A percentile compares a stretch with the other conserved stretches of the same genome.
phyloP scores from a whole-genome alignment of 2,113 vertebrate species.

The Scomber scombrus region DNA sequence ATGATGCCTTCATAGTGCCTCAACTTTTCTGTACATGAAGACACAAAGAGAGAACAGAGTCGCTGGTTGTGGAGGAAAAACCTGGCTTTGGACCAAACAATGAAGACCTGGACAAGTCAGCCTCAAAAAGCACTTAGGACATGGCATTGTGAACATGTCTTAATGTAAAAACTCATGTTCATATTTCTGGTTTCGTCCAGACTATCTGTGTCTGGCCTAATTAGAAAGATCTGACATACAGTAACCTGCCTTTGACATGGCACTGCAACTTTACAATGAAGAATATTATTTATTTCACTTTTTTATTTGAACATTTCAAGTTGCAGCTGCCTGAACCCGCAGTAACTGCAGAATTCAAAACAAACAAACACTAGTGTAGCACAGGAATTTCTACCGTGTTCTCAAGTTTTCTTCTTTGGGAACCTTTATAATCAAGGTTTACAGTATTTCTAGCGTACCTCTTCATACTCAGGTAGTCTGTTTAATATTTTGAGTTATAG shows the following conservation, averaged over 20 bases:
- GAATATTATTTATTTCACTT: conserved; percentile 44
- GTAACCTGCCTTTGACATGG: conserved; percentile 21
- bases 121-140: background rate
- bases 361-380: conserved; percentile 16
- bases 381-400: conserved; percentile 42
- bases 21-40: background rate
- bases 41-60: background rate
- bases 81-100: background rate
- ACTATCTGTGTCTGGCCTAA: conserved; percentile 7
- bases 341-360: conserved; percentile 10
- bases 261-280: conserved; percentile 6
- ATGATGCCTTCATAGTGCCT: conserved; percentile 60
- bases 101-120: background rate
- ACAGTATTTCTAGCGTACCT: conserved; percentile 52
- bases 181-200: background rate
- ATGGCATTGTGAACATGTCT: background rate
- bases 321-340: conserved; percentile 11
- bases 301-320: background rate
- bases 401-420: conserved; percentile 18
- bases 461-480: conserved; percentile 62
- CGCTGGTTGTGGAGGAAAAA: background rate
- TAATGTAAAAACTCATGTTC: background rate
- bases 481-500: background rate
- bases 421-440: conserved; percentile 49
- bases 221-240: background rate